Base-by-base conservation (phyloP, 2,797 vertebrate species). In the Anguilla megastoma region DNA sequence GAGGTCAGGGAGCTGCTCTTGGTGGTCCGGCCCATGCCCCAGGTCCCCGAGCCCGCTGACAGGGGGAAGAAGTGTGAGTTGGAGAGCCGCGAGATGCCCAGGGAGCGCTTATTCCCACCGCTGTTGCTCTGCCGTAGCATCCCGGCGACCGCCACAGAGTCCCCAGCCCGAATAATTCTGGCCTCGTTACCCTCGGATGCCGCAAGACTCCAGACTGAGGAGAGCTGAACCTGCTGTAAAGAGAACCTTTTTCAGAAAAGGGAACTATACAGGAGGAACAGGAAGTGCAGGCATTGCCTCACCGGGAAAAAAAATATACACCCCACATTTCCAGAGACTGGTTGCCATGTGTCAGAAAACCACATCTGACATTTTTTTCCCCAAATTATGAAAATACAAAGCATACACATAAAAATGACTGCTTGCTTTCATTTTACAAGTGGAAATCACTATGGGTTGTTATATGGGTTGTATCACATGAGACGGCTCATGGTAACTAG, bases 81-180 rank as follows among this genome's bases (percentile, higher is more conserved):
- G 88, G 97, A 97, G 86, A 98, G 93, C n/a, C 96, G 91, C 87
- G 96, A 92, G 91, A 97, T 95, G 84, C 97, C 96, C 87, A 97
- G 93, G 90, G 95, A 94, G 90, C 95, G 95, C 92, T 97, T 98
- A 94, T 95, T 94, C 88, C 96, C 95, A 24, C 95, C 94, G 2
- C 93, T 89, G 41, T 93, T 91, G 90, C 89, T 93, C 92, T 96
- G 96, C 85, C 95, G 95, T 90, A 98, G 96, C 97, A 98, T 98
- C 95, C 95, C 96, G 94, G 94, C 95, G 91, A 96, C 93, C 86
- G 88, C 96, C 87, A 89, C 96, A 89, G 96, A 93, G 92, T 93
- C 89, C 91, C 90, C 92, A 90, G 1, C 93, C 91, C 50, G 52
- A 6, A 74, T 90, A 92, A 89, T 91, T 87, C 87, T 0, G 80